Evolutionary conservation across 2,113 vertebrate genomes (phyloP).

Genomic region (Thymallus thymallus): DNA sequence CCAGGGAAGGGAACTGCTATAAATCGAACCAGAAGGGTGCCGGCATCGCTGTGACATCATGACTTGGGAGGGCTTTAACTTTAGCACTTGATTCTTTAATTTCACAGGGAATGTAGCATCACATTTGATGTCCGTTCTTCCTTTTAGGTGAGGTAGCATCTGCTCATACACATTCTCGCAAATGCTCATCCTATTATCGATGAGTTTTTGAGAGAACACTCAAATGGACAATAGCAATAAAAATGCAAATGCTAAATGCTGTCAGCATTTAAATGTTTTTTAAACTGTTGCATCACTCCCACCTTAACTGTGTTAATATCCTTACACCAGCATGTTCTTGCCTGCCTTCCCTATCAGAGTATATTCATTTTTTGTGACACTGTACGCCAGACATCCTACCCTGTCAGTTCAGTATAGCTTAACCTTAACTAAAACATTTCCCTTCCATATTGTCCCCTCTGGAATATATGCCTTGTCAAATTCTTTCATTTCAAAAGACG

Average conservation of each 20-base stretch:
- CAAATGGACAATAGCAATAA: slow-evolving; percentile 59
- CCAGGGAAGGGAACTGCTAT: slow-evolving; percentile 6
- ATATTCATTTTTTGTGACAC: slow-evolving; percentile 16
- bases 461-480: slow-evolving; percentile 64
- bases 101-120: background rate
- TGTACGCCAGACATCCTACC: slow-evolving; percentile 10
- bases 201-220: slow-evolving; percentile 33
- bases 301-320: slow-evolving; percentile 38
- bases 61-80: slow-evolving; percentile 12
- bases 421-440: slow-evolving; percentile 31
- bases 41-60: slow-evolving; percentile 20
- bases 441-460: slow-evolving; percentile 30
- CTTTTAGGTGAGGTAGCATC: slow-evolving; percentile 1
- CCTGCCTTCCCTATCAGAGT: slow-evolving; percentile 19
- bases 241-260: slow-evolving; percentile 62
- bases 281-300: slow-evolving; percentile 40
- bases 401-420: background rate
- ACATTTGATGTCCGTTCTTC: background rate
- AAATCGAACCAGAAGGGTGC: slow-evolving; percentile 15
- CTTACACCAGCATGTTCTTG: background rate
- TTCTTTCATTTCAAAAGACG: slow-evolving; percentile 51
- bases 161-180: slow-evolving; percentile 9
- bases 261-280: slow-evolving; percentile 43
- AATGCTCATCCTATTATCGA: background rate
- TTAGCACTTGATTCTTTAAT: background rate